Evolutionary conservation across 1,140 invertebrate species (phyloP).

Genomic region (Dendroctonus valens): DNA sequence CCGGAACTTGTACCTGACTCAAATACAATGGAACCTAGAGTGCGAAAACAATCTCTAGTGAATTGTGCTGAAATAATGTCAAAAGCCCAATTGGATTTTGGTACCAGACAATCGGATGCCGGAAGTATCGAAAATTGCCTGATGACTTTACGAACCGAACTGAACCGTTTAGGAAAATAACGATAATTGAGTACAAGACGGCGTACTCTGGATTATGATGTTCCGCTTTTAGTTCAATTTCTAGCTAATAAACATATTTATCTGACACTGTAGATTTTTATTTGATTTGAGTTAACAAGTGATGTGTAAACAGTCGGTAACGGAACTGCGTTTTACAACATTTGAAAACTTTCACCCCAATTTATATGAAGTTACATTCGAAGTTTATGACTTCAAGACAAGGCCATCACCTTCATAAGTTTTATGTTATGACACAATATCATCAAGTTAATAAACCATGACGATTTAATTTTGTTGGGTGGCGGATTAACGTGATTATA

Average conservation of each 20-base stretch:
- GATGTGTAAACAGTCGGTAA: no score
- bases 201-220: neutral
- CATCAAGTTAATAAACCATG: no score
- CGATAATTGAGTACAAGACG: neutral
- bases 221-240: conserved; percentile 3
- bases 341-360: no score
- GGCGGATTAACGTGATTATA: no score
- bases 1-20: neutral
- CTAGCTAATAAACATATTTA: neutral
- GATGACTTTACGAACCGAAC: conserved; percentile 12
- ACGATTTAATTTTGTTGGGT: no score
- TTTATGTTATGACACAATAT: no score
- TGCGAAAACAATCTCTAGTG: conserved; percentile 1
- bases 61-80: conserved; percentile 13
- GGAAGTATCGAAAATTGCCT: conserved; percentile 22
- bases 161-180: conserved; percentile 17
- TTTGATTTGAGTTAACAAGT: no score
- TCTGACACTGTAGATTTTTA: no score
- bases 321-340: no score
- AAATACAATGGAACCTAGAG: conserved; percentile 4
- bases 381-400: no score
- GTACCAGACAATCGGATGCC: conserved; percentile 10
- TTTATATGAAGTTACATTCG: no score
- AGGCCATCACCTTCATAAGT: no score
- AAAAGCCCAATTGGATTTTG: conserved; percentile 17